phyloP scores from a whole-genome alignment of 1,140 invertebrate species.

The Temnothorax longispinosus region DNA sequence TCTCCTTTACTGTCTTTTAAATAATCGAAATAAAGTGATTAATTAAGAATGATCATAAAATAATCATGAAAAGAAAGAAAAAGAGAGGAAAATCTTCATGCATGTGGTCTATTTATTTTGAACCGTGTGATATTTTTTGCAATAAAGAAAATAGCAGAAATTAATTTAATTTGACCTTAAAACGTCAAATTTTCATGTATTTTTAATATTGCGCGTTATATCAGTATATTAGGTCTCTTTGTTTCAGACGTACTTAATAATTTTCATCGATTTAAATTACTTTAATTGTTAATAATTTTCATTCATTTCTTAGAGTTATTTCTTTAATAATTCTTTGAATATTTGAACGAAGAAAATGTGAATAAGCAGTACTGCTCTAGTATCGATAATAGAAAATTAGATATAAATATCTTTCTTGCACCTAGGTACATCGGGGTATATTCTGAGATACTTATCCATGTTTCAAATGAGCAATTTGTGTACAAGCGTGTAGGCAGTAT shows the following conservation, averaged over 20 bases:
- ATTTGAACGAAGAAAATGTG: background rate
- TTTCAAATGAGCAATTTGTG: slow-evolving; percentile 10
- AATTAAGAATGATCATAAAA: background rate
- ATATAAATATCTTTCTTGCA: background rate
- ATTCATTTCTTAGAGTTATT: no score
- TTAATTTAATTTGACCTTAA: background rate
- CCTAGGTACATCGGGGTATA: background rate
- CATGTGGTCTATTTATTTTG: background rate
- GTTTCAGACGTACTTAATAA: background rate
- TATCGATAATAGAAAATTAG: background rate
- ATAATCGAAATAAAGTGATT: background rate
- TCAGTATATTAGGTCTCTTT: background rate
- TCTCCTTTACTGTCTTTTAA: background rate
- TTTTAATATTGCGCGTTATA: background rate
- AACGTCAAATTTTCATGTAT: background rate
- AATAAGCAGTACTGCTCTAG: background rate
- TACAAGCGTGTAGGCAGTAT: slow-evolving; percentile 22
- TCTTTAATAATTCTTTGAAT: background rate
- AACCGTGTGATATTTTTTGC: background rate
- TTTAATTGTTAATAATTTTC: background rate
- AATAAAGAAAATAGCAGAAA: background rate
- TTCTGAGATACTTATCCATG: background rate
- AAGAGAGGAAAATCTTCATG: background rate
- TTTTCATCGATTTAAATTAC: background rate
- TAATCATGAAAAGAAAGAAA: background rate